Evolutionary conservation across 2,888 invertebrate species (phyloP).

Genomic region (Caenorhabditis sp.): DNA sequence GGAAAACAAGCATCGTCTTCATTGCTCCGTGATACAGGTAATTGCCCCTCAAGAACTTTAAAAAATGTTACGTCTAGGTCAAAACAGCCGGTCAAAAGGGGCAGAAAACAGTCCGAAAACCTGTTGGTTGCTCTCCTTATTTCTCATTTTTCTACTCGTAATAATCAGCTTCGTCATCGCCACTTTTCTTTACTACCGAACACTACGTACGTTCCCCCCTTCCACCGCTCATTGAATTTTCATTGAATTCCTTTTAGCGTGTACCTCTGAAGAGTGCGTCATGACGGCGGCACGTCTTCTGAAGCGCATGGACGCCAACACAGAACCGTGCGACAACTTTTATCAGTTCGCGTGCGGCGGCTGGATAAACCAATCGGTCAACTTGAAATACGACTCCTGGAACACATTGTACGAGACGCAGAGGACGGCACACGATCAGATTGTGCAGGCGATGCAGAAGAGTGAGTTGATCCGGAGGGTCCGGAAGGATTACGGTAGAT

Average conservation of each 20-base stretch:
- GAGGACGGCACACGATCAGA: conserved; percentile 54
- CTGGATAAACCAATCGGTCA: conserved; percentile 64
- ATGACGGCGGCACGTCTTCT: conserved; percentile 52
- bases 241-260: conserved; percentile 28
- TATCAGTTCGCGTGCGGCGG: conserved; percentile 62
- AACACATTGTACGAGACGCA: conserved; percentile 61
- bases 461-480: conserved; percentile 24
- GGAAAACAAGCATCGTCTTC: conserved; percentile 57
- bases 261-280: conserved; percentile 50
- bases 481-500: background rate
- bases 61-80: background rate
- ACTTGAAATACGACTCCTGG: conserved; percentile 58
- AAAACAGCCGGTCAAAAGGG: conserved; percentile 29
- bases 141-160: conserved; percentile 56
- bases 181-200: conserved; percentile 37
- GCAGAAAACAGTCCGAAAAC: conserved; percentile 18
- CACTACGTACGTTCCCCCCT: conserved; percentile 32
- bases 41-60: background rate
- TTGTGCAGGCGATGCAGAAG: conserved; percentile 57
- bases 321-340: conserved; percentile 56
- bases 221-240: background rate
- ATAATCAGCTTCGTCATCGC: conserved; percentile 48
- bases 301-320: conserved; percentile 29
- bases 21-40: conserved; percentile 50
- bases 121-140: conserved; percentile 44